These are phyloP conservation scores for Nipponacmea schrenckii DNA, from an alignment of 2,888 invertebrate species.

Conservation along the genomic window DNA sequence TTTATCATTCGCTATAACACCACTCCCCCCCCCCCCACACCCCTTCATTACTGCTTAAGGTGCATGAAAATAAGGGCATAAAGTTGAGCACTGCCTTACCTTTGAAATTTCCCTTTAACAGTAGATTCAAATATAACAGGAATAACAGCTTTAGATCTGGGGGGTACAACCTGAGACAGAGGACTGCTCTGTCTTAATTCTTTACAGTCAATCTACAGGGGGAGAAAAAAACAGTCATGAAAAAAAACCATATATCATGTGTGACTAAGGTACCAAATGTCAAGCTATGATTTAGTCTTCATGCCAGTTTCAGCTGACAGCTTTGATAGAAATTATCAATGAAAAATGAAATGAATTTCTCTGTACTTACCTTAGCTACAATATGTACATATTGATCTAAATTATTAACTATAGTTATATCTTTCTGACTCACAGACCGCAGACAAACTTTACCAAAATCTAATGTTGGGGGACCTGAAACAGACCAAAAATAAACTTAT, in stretches of 20 bases:
- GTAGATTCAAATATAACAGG: slow-evolving; percentile 67
- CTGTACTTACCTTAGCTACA: slow-evolving; percentile 59
- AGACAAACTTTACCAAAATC: slow-evolving; percentile 66
- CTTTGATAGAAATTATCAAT: too few relatives aligned
- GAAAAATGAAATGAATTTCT: too few relatives aligned
- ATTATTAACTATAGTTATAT: slow-evolving; percentile 66
- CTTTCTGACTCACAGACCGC: slow-evolving; percentile 60
- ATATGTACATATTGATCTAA: slow-evolving; percentile 64
- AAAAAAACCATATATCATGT: neutral
- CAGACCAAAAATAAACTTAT: neutral
- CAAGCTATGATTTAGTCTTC: too few relatives aligned
- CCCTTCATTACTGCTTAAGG: too few relatives aligned
- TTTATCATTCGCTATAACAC: too few relatives aligned
- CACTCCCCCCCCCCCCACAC: too few relatives aligned
- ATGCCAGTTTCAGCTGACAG: too few relatives aligned
- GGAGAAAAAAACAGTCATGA: neutral
- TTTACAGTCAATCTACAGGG: slow-evolving; percentile 63
- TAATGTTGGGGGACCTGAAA: slow-evolving; percentile 62
- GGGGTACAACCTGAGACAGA: slow-evolving; percentile 66
- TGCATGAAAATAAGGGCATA: too few relatives aligned
- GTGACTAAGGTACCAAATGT: too few relatives aligned
- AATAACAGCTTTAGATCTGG: slow-evolving; percentile 62
- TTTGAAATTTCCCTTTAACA: slow-evolving; percentile 64
- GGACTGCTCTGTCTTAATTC: slow-evolving; percentile 67
- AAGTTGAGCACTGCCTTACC: slow-evolving; percentile 43